Conservation (phyloP, 1,140 invertebrate genomes). For the Platorchestia sp. region DNA sequence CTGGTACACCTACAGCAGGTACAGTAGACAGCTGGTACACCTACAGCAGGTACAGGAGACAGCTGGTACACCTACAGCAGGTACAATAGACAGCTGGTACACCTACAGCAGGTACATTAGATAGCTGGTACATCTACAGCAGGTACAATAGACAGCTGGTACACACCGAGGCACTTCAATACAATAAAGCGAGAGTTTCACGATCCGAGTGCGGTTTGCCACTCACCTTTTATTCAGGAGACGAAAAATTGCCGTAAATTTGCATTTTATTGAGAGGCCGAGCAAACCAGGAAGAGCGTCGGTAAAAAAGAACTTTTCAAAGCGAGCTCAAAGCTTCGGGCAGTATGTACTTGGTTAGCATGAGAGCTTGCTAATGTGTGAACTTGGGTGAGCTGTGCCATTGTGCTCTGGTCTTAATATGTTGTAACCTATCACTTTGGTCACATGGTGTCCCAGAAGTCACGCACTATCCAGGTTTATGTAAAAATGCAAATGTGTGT, state of each 20-base stretch:
- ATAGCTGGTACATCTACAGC: not conserved
- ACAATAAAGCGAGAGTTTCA: not conserved
- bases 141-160: no score
- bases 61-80: no score
- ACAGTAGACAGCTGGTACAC: no score
- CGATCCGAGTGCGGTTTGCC: not conserved
- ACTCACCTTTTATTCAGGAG: not conserved
- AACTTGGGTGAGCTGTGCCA: no score
- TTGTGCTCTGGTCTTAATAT: no score
- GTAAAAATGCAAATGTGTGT: no score
- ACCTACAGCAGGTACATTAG: not conserved
- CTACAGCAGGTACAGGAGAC: no score
- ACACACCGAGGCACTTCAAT: not conserved
- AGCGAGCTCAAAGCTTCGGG: not conserved
- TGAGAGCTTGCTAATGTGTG: not conserved
- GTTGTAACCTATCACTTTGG: no score
- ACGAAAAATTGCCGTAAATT: constrained; percentile 4
- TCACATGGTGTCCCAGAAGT: no score
- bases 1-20: no score
- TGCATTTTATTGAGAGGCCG: constrained; percentile 16
- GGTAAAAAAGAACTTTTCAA: not conserved
- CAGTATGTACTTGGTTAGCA: not conserved
- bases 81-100: not conserved
- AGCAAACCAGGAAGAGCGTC: not conserved
- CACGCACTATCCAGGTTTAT: no score